A percentile compares a stretch with the other conserved stretches of the same genome.
Conservation (phyloP, 2,888 invertebrate genomes). For the Drosophila seclusa region DNA sequence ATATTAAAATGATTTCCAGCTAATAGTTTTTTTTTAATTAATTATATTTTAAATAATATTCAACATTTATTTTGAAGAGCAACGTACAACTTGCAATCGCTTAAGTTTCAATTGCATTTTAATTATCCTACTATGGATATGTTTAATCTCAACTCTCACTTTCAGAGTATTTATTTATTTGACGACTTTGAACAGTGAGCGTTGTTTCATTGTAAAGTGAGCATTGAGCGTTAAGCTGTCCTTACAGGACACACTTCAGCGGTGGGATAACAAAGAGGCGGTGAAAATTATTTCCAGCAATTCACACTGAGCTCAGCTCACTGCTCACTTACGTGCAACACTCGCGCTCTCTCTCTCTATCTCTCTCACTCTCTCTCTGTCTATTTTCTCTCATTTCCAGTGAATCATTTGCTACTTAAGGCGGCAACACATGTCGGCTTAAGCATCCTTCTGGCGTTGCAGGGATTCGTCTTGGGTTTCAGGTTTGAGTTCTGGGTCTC, state of each 20-base stretch:
- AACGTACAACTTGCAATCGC: too few species aligned
- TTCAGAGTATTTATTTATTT: slow-evolving; percentile 22
- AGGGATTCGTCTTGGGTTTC: slow-evolving; percentile 14
- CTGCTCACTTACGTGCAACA: slow-evolving; percentile 28
- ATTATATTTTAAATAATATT: too few species aligned
- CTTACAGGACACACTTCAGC: slow-evolving; percentile 17
- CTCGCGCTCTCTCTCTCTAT: not conserved
- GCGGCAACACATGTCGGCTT: slow-evolving; percentile 72
- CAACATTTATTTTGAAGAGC: too few species aligned
- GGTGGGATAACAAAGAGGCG: slow-evolving; percentile 31
- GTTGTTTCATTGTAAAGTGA: not conserved
- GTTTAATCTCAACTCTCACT: slow-evolving; percentile 11
- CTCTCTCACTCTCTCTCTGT: not conserved
- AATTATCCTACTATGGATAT: not conserved
- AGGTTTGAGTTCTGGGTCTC: slow-evolving; percentile 22
- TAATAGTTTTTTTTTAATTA: too few species aligned
- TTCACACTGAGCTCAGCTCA: slow-evolving; percentile 31
- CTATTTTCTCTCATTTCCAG: slow-evolving; percentile 17
- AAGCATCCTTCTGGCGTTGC: slow-evolving; percentile 45
- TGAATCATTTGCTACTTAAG: slow-evolving; percentile 64
- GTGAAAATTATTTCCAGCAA: slow-evolving; percentile 24
- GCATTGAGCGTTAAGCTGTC: slow-evolving; percentile 9
- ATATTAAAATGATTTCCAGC: too few species aligned
- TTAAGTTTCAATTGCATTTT: slow-evolving; percentile 10
- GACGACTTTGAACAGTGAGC: slow-evolving; percentile 5